A percentile compares a stretch with the other conserved stretches of the same genome.
phyloP scores from a whole-genome alignment of 2,113 vertebrate species.

The Cynopterus brachyotis region DNA sequence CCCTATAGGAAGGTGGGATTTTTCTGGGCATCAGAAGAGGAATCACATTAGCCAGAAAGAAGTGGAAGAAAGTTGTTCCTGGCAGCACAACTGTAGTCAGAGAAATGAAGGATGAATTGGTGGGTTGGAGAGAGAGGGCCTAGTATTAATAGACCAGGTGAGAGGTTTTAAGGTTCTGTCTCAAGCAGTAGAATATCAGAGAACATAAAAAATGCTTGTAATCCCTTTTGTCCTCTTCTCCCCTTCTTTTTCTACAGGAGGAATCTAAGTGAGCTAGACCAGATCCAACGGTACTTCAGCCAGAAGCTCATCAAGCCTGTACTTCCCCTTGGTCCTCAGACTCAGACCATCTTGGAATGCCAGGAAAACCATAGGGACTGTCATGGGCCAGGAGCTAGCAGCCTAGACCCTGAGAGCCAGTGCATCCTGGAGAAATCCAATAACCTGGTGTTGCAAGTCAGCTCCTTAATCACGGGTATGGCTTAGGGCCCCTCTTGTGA shows the following conservation, averaged over 20 bases:
- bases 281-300: slow-evolving; percentile 94
- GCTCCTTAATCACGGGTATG: slow-evolving; percentile 89
- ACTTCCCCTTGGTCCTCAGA: slow-evolving; percentile 30
- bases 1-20: not conserved
- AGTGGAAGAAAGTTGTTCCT: not conserved
- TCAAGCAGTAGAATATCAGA: not conserved
- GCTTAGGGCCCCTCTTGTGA: not conserved
- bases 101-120: not conserved
- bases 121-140: not conserved
- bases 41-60: not conserved
- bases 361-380: slow-evolving; percentile 32
- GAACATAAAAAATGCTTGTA: not conserved
- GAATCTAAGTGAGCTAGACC: slow-evolving; percentile 94
- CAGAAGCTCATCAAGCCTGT: slow-evolving; percentile 88
- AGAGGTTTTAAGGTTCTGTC: not conserved
- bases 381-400: not conserved
- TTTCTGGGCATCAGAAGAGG: slow-evolving; percentile 18
- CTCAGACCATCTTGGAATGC: not conserved
- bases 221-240: not conserved
- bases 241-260: slow-evolving; percentile 82
- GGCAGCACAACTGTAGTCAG: not conserved
- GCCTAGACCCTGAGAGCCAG: slow-evolving; percentile 44
- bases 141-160: not conserved
- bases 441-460: slow-evolving; percentile 89
- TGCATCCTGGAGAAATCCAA: slow-evolving; percentile 79